These are phyloP conservation scores for Diceros bicornis DNA, from an alignment of 2,797 vertebrate species.

Conservation along the genomic window DNA sequence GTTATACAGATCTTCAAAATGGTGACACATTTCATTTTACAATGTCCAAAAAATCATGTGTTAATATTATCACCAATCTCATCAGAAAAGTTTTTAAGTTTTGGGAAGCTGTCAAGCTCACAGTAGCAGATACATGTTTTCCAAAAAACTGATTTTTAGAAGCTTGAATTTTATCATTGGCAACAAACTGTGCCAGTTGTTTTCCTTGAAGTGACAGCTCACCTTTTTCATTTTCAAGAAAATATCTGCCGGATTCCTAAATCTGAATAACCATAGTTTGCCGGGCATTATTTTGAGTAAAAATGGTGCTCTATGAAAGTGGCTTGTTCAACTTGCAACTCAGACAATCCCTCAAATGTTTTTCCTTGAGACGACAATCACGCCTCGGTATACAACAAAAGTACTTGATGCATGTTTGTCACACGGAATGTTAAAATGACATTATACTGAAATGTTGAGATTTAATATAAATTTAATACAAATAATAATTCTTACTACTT, in stretches of 20 bases:
- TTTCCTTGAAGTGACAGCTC: slow-evolving; percentile 76
- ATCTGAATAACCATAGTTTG: slow-evolving; percentile 60
- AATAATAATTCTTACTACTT: not conserved
- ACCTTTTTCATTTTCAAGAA: slow-evolving; percentile 71
- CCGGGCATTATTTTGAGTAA: slow-evolving; percentile 64
- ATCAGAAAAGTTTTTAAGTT: slow-evolving; percentile 59
- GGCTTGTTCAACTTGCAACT: slow-evolving; percentile 37
- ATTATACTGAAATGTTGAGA: not conserved
- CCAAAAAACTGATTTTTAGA: slow-evolving; percentile 72
- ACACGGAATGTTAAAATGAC: not conserved
- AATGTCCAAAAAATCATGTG: slow-evolving; percentile 24
- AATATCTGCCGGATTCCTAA: slow-evolving; percentile 28
- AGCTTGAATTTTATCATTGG: slow-evolving; percentile 70
- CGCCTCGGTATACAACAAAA: not conserved
- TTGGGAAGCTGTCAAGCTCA: slow-evolving; percentile 61
- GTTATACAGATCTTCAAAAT: slow-evolving; percentile 64
- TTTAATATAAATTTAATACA: slow-evolving; percentile 32
- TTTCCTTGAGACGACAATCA: not conserved
- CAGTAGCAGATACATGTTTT: slow-evolving; percentile 64
- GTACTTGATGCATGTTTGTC: not conserved
- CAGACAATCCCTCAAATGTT: slow-evolving; percentile 10
- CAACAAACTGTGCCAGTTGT: slow-evolving; percentile 71
- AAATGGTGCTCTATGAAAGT: slow-evolving; percentile 48
- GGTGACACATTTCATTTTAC: slow-evolving; percentile 48
- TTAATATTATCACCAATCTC: slow-evolving; percentile 62